Evolutionary conservation across 2,888 invertebrate species (phyloP).

Genomic region (Lagria hirta): DNA sequence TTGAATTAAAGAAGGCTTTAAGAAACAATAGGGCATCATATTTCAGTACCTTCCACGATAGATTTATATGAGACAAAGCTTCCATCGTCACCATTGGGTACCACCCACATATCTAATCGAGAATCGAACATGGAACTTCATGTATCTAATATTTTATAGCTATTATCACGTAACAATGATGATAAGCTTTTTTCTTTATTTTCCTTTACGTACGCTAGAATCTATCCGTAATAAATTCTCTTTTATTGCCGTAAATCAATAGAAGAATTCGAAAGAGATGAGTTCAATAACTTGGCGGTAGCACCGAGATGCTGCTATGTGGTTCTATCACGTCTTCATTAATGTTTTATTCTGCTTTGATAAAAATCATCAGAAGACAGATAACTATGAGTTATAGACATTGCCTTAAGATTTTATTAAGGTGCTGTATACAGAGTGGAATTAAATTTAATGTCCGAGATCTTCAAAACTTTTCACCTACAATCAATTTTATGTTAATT

Average conservation of each 20-base stretch:
- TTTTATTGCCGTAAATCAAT: constrained; percentile 12
- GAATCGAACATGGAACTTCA: constrained; percentile 5
- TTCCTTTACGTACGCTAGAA: constrained; percentile 9
- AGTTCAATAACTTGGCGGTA: constrained; percentile 3
- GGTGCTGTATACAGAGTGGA: too few relatives aligned
- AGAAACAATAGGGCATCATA: constrained; percentile 44
- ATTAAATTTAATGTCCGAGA: too few relatives aligned
- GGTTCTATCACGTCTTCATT: constrained; percentile 3
- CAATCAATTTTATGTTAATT: too few relatives aligned
- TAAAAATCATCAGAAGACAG: too few relatives aligned
- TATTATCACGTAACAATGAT: constrained; percentile 16
- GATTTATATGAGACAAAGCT: too few relatives aligned
- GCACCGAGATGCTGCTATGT: neutral
- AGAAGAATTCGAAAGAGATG: constrained; percentile 4
- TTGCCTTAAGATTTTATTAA: too few relatives aligned
- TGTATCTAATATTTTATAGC: constrained; percentile 16
- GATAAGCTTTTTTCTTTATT: constrained; percentile 16
- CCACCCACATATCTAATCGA: constrained; percentile 19
- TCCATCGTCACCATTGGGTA: constrained; percentile 9
- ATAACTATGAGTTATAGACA: too few relatives aligned
- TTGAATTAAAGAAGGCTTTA: constrained; percentile 42
- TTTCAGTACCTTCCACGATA: too few relatives aligned
- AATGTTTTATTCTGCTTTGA: constrained; percentile 1
- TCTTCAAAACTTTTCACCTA: too few relatives aligned
- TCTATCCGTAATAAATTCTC: constrained; percentile 15